Percentiles rank a stretch among this genome's conserved stretches.
Conservation (phyloP, 2,113 vertebrate genomes). For the Dipodomys stephensi region DNA sequence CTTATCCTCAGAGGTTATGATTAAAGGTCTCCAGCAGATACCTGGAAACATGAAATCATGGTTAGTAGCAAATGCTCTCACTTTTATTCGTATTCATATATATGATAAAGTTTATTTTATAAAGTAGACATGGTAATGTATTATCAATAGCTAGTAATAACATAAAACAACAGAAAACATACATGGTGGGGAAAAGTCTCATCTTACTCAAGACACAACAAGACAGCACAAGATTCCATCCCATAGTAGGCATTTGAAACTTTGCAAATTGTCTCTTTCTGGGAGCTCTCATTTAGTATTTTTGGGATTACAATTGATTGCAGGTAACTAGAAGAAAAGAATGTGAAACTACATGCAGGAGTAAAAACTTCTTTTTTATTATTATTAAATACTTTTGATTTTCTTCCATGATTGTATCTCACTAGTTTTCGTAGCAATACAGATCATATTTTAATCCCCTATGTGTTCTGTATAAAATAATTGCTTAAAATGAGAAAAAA, state of each 20-base stretch:
- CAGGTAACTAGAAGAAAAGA: neutral
- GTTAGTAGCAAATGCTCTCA: neutral
- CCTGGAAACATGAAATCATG: neutral
- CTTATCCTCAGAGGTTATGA: neutral
- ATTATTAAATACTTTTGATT: neutral
- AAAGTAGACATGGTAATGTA: neutral
- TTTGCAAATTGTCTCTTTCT: neutral
- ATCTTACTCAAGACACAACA: neutral
- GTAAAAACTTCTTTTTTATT: neutral
- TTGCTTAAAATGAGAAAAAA: constrained; percentile 4
- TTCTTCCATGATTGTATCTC: neutral
- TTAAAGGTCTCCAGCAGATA: neutral
- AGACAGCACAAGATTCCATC: neutral
- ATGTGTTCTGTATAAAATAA: neutral
- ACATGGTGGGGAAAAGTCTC: neutral
- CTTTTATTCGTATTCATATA: neutral
- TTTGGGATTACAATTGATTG: neutral
- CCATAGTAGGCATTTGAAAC: neutral
- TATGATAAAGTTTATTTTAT: neutral
- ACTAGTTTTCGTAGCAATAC: neutral
- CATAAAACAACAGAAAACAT: neutral
- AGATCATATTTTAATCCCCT: neutral
- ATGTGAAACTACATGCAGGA: neutral
- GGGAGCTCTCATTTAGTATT: neutral
- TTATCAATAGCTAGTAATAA: neutral